Conservation (phyloP, 1,140 invertebrate genomes). For the Samia ricini region DNA sequence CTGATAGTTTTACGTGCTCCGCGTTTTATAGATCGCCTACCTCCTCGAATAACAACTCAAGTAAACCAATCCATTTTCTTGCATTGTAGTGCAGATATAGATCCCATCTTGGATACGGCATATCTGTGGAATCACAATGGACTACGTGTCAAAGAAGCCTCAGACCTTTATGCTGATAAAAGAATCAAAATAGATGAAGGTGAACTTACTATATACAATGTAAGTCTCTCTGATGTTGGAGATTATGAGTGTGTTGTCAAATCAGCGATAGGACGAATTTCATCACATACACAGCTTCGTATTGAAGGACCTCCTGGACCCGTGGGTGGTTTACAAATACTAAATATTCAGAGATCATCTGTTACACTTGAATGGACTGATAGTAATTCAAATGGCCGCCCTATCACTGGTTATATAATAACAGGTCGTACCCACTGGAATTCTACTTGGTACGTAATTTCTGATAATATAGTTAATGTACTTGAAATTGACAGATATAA, state of each 20-base stretch:
- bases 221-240: conserved; percentile 90
- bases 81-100: conserved; percentile 88
- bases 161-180: conserved; percentile 67
- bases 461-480: conserved; percentile 77
- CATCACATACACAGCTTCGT: conserved; percentile 83
- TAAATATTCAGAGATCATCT: conserved; percentile 85
- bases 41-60: conserved; percentile 81
- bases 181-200: conserved; percentile 82
- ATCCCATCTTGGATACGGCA: conserved; percentile 90
- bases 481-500: conserved; percentile 85
- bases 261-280: conserved; percentile 90
- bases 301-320: conserved; percentile 92
- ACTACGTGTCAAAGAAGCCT: conserved; percentile 84
- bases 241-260: conserved; percentile 93
- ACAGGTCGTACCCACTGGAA: conserved; percentile 93
- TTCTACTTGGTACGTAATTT: conserved; percentile 87
- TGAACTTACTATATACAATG: conserved; percentile 87
- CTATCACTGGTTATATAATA: conserved; percentile 87
- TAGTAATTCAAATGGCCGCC: conserved; percentile 89
- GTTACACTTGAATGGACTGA: conserved; percentile 93
- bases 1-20: conserved; percentile 91
- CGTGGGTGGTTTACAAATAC: conserved; percentile 87
- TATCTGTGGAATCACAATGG: conserved; percentile 95
- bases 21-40: conserved; percentile 83
- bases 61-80: conserved; percentile 86